These are phyloP conservation scores for Epirrhoe alternata DNA, from an alignment of 2,888 invertebrate genomes.

Conservation along the genomic window DNA sequence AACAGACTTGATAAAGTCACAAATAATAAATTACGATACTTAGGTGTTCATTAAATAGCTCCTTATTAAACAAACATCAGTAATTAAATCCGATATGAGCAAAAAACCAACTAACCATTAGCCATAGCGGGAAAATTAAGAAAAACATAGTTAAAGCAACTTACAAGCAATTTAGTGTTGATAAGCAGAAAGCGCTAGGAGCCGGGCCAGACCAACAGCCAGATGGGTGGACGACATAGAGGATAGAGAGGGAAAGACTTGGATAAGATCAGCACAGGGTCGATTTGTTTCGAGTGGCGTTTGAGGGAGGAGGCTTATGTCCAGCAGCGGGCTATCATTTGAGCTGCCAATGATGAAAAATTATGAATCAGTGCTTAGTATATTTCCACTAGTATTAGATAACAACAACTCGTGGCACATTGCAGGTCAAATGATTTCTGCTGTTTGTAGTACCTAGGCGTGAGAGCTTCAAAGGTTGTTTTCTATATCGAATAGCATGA, in stretches of 20 bases:
- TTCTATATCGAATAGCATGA: not conserved
- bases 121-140: slow-evolving; percentile 22
- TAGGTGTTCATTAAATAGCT: slow-evolving; percentile 26
- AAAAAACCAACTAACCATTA: slow-evolving; percentile 31
- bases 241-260: no score
- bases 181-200: no score
- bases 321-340: no score
- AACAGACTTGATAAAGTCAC: slow-evolving; percentile 26
- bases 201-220: no score
- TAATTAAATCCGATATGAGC: slow-evolving; percentile 30
- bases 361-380: not conserved
- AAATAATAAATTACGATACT: slow-evolving; percentile 30
- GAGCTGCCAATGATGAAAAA: no score
- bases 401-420: not conserved
- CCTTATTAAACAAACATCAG: slow-evolving; percentile 20
- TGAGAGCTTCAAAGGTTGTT: no score
- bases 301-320: no score
- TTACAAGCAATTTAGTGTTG: slow-evolving; percentile 15
- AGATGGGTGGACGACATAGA: no score
- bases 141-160: slow-evolving; percentile 25
- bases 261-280: no score
- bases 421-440: not conserved
- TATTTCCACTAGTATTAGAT: not conserved
- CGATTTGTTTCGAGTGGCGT: no score
- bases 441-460: no score